A percentile compares a stretch with the other conserved stretches of the same genome.
Conservation (phyloP, 1,140 invertebrate genomes). For the Lysiphlebus fabarum region DNA sequence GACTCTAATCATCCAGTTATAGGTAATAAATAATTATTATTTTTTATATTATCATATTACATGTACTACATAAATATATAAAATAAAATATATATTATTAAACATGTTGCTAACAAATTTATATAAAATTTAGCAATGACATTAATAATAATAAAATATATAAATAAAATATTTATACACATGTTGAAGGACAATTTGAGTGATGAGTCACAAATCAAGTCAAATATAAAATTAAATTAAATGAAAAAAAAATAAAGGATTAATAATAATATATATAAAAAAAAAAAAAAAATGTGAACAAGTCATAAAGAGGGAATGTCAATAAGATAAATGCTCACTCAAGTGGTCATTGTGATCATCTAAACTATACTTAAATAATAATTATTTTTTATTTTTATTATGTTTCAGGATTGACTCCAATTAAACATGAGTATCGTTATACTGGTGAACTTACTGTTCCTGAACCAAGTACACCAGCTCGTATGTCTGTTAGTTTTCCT, state of each 20-base stretch:
- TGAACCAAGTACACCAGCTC: conserved; percentile 63
- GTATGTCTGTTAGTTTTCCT: conserved; percentile 74
- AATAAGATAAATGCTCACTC: conserved; percentile 41
- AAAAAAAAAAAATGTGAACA: no score
- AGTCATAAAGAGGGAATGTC: conserved; percentile 14
- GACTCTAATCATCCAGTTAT: conserved; percentile 69
- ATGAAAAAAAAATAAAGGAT: neutral
- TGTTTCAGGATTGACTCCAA: conserved; percentile 61
- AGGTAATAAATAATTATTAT: conserved; percentile 33
- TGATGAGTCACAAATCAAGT: no score
- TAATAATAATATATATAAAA: neutral
- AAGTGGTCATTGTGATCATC: conserved; percentile 33
- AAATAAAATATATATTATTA: conserved; percentile 2
- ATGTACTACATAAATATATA: neutral
- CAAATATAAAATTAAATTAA: neutral
- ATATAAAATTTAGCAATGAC: no score
- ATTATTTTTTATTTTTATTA: conserved; percentile 39
- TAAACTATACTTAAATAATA: conserved; percentile 32
- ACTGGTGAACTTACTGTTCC: conserved; percentile 67
- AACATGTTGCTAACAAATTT: no score
- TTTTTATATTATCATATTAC: neutral
- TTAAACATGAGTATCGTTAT: conserved; percentile 75
- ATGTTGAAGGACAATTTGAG: no score
- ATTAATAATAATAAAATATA: no score
- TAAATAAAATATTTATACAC: no score